phyloP scores from a whole-genome alignment of 2,888 invertebrate genomes.

The Taphrorychus bicolor region DNA sequence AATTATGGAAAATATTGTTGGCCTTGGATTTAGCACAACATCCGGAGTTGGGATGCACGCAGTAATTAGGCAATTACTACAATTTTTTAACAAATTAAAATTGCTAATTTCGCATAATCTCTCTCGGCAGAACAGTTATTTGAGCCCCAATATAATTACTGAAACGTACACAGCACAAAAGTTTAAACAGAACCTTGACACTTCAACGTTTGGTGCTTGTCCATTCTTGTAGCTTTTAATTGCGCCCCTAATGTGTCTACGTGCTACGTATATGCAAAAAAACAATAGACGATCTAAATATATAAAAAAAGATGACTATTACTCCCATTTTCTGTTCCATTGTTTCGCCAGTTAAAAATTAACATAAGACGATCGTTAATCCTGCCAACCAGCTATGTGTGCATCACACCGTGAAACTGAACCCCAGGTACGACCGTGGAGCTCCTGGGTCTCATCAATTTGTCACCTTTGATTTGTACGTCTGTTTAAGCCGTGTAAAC shows the following conservation, averaged over 20 bases:
- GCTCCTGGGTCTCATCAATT: slow-evolving; percentile 9
- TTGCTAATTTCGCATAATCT: slow-evolving; percentile 29
- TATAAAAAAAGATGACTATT: slow-evolving; percentile 19
- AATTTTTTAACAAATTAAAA: slow-evolving; percentile 40
- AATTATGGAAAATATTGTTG: not conserved
- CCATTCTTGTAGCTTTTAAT: not conserved
- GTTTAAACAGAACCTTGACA: not conserved
- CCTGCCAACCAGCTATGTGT: slow-evolving; percentile 12
- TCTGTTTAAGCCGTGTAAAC: not conserved
- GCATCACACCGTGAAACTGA: slow-evolving; percentile 24
- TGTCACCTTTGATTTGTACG: slow-evolving; percentile 8
- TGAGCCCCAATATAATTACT: not conserved
- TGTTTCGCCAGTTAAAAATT: slow-evolving; percentile 26
- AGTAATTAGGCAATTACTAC: slow-evolving; percentile 39
- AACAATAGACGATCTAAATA: slow-evolving; percentile 15
- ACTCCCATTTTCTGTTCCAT: slow-evolving; percentile 31
- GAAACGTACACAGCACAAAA: not conserved
- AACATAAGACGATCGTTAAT: slow-evolving; percentile 30
- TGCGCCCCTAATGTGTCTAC: not conserved
- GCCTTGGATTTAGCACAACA: slow-evolving; percentile 32
- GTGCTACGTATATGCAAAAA: slow-evolving; percentile 2
- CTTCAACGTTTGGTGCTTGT: not conserved
- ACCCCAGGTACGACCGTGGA: slow-evolving; percentile 19
- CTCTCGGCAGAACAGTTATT: too few relatives aligned
- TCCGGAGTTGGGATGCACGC: slow-evolving; percentile 27